phyloP scores from a whole-genome alignment of 37 sponge, comb jelly and placozoan species.

The Oopsacas minuta region DNA sequence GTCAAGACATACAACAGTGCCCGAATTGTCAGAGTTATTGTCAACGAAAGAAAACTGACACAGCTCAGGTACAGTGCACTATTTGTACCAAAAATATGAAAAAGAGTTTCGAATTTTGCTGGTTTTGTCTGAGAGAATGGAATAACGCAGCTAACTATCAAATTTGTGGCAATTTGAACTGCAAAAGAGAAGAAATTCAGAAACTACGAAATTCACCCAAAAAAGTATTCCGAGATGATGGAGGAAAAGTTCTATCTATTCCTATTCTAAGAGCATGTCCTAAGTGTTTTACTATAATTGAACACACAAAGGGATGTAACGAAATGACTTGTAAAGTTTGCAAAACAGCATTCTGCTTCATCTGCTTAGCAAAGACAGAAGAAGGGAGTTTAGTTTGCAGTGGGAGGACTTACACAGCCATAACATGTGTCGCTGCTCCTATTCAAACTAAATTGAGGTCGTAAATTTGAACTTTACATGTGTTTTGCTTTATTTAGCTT shows the following conservation, averaged over 20 bases:
- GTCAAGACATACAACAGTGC: constrained; percentile 1
- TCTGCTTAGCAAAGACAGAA: not conserved
- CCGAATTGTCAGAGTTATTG: constrained; percentile 3
- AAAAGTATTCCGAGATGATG: not conserved
- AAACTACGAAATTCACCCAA: not conserved
- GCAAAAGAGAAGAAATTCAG: not conserved
- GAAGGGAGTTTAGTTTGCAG: not conserved
- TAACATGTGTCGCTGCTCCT: not conserved
- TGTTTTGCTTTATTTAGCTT: too few species aligned
- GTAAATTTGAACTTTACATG: too few species aligned
- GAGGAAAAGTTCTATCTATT: not conserved
- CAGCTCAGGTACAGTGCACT: not conserved
- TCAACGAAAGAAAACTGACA: not conserved
- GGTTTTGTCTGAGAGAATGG: not conserved
- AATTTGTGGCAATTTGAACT: not conserved
- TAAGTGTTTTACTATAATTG: not conserved
- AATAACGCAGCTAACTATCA: not conserved
- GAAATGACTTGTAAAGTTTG: not conserved
- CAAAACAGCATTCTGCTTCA: not conserved
- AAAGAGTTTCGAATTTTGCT: not conserved
- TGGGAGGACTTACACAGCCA: not conserved
- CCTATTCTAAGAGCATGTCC: not conserved
- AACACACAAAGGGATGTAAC: not conserved
- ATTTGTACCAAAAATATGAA: not conserved
- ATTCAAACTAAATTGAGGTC: not conserved